Evolutionary conservation across 1,140 invertebrate genomes (phyloP).

Genomic region (Chlorops oryzae): DNA sequence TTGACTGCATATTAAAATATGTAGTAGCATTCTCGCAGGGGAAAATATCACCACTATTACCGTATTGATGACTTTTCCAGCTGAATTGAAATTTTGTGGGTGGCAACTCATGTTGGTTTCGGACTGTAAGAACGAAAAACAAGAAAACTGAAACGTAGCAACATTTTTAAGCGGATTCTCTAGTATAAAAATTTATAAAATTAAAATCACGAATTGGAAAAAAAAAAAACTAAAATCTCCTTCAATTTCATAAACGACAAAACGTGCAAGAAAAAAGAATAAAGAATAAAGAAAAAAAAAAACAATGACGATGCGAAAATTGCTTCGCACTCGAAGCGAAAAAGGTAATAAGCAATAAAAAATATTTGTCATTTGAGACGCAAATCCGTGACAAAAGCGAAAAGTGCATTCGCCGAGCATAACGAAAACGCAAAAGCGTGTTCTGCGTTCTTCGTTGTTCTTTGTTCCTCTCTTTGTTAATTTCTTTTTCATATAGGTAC

Average conservation of each 20-base stretch:
- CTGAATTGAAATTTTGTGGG: not conserved
- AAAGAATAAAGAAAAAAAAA: not conserved
- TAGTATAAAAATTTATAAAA: too few relatives aligned
- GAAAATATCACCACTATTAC: too few relatives aligned
- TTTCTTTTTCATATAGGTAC: too few relatives aligned
- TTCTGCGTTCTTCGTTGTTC: too few relatives aligned
- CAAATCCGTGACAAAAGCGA: slow-evolving; percentile 30
- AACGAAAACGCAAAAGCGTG: too few relatives aligned
- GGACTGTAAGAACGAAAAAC: not conserved
- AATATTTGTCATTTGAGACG: slow-evolving; percentile 7
- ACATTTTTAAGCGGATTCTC: too few relatives aligned
- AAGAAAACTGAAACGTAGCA: too few relatives aligned
- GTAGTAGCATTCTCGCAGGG: too few relatives aligned
- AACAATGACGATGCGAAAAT: not conserved
- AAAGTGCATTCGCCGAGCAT: slow-evolving; percentile 30
- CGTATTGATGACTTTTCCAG: too few relatives aligned
- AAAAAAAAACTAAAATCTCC: not conserved
- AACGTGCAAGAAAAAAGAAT: not conserved
- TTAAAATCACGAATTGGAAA: too few relatives aligned
- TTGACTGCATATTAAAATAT: too few relatives aligned
- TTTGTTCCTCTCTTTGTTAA: too few relatives aligned
- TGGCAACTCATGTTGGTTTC: not conserved
- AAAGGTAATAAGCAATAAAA: not conserved
- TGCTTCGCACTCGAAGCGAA: not conserved
- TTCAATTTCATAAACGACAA: not conserved